Evolutionary conservation across 2,797 vertebrate genomes (phyloP), one percentile per base, ranked within the genome.

Genomic region (Champsocephalus gunnari): DNA sequence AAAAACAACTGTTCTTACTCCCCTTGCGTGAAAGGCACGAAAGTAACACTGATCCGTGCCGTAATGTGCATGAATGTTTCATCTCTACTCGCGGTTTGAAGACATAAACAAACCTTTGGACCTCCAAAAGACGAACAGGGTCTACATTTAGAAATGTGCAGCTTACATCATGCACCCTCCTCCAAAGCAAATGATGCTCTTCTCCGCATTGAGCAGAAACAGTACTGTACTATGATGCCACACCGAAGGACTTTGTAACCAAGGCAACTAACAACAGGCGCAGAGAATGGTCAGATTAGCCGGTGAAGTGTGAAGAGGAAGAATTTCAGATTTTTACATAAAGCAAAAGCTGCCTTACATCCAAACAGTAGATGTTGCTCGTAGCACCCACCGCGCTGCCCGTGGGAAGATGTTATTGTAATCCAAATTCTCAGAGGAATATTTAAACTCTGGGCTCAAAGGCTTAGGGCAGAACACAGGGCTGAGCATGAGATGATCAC

Each of bases 231-330:
- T 91, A 90, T 86, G 80, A 92, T 88, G 88, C 87, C 87, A 88
- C 86, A 88, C 80, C 85, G 88, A 85, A 90, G 83, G 90, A 89
- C 88, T 92, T 89, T 91, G 95, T 95, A 94, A 94, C 95, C 94
- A 94, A 67, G 94, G 94, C 92, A 95, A 95, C 95, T 54, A 87
- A 93, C 92, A 94, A 94, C 92, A 91, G 89, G 83, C 75, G 41
- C 84, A 86, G 77, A 89, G 82, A 93, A 93, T 84, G 90, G 90
- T 93, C 90, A 90, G 91, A 94, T 95, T 93, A 94, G 78, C 77
- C 61, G 66, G 64, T 77, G 84, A 87, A 85, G 84, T 91, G 87
- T 89, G 86, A 89, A 89, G 88, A 64, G 79, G 83, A 84, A 86
- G 81, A 77, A 55, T 77, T 88, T 92, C 70, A 82, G 49, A 85